Base-by-base conservation (phyloP, 2,888 invertebrate genomes). In the Tetranychus truncatus region DNA sequence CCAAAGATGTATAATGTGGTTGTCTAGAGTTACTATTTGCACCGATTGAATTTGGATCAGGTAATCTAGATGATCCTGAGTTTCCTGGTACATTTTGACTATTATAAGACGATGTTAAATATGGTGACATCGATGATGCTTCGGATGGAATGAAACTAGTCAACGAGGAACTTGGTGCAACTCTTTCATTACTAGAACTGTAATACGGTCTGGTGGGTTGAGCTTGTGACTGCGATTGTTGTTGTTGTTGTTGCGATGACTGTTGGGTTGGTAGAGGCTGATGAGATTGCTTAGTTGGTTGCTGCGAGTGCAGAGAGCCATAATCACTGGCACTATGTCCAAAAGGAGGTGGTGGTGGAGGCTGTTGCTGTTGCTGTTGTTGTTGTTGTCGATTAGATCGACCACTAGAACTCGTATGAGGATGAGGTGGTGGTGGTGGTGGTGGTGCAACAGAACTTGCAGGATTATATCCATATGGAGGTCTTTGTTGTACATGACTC, bases 191-290 rank as follows among this genome's bases (percentile, higher is more conserved):
- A 66, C 75, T 76, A 69, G 73, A 74, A 67, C 77, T 66, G 74
- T 77, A 77, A 24, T 78, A 78, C 18, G 78, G 77, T 71, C 78
- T 77, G 72, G 76, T 77, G 5, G 77, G 77, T 71, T 75, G 76
- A 9, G 77, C 75, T 74, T 74, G 76, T n/a, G 74, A 74, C 67
- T 77, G 77, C 45, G 75, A 74, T 34, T 77, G 76, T 21, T 76
- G 72, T 66, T 74, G 46, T 46, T 55, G 55, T 15, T 55, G 44
- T 20, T 24, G 66, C n/a, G 77, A 73, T 66, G 74, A 75, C 67
- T 20, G 66, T 44, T 21, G 44, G 7, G 9, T 24, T 34, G 67
- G 18, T 74, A 45, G 74, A 71, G 20, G 71, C 18, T 45, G 71
- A 69, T 66, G 44, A 74, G 67, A 76, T 73, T 77, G 78, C 73